Percentiles rank a stretch among this genome's conserved stretches.
Evolutionary conservation across 1,140 invertebrate species (phyloP).

Genomic region (Orchestia grillus): DNA sequence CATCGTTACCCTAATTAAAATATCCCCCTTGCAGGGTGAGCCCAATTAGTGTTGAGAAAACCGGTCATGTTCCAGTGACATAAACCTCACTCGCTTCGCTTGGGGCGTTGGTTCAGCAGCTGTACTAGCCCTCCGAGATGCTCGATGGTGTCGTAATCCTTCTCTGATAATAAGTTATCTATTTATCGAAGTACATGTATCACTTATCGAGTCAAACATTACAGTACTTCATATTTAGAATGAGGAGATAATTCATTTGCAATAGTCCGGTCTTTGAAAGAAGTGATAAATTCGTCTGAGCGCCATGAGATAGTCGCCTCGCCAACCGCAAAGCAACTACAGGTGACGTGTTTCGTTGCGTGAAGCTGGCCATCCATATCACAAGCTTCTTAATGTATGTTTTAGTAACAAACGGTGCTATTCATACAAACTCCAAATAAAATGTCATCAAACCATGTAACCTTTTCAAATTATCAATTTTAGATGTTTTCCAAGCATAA

Average conservation of each 20-base stretch:
- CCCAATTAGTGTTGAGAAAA: no score
- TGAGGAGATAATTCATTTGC: background rate
- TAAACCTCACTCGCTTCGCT: background rate
- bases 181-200: background rate
- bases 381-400: background rate
- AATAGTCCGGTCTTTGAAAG: background rate
- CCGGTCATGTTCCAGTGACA: no score
- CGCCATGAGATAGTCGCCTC: background rate
- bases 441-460: no score
- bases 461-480: no score
- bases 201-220: background rate
- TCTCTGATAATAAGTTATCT: background rate
- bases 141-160: background rate
- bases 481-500: no score
- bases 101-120: background rate
- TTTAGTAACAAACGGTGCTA: background rate
- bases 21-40: no score
- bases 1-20: no score
- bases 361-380: background rate
- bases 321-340: background rate
- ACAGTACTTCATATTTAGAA: background rate
- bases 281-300: background rate
- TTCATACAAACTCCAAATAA: no score
- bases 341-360: background rate
- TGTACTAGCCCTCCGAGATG: background rate